Conservation (phyloP, 2,888 invertebrate species). For the Baronia brevicornis region DNA sequence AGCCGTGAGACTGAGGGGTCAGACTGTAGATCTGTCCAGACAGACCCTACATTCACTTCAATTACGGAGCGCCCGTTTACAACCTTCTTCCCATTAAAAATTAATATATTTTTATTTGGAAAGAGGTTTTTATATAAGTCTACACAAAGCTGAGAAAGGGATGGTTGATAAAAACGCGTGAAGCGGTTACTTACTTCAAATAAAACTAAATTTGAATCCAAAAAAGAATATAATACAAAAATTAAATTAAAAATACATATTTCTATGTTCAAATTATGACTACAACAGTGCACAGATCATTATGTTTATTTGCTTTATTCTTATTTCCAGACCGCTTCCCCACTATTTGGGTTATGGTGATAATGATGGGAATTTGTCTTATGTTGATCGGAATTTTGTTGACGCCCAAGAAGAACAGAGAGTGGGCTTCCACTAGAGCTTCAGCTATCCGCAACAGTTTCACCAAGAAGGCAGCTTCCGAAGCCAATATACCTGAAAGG, state of each 20-base stretch:
- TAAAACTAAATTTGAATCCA: no score
- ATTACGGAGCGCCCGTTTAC: no score
- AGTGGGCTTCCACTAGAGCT: constrained; percentile 36
- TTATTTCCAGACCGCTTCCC: constrained; percentile 25
- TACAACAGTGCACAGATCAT: no score
- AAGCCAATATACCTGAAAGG: constrained; percentile 12
- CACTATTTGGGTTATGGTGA: constrained; percentile 25
- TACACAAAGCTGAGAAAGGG: no score
- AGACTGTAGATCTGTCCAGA: constrained; percentile 32
- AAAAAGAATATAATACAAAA: no score
- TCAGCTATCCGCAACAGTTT: constrained; percentile 33
- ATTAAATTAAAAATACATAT: no score
- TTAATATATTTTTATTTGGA: no score
- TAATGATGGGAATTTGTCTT: constrained; percentile 24
- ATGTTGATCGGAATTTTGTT: constrained; percentile 24
- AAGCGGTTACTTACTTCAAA: no score
- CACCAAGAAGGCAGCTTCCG: constrained; percentile 21
- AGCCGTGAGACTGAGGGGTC: constrained; percentile 32
- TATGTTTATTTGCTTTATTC: no score
- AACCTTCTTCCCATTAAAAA: not conserved
- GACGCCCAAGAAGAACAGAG: constrained; percentile 37
- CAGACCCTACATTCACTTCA: constrained; percentile 19
- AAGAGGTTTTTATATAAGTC: no score
- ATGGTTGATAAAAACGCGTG: no score
- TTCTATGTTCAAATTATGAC: no score